phyloP scores from a whole-genome alignment of 2,797 vertebrate species.

The Pachyuromys duprasi region DNA sequence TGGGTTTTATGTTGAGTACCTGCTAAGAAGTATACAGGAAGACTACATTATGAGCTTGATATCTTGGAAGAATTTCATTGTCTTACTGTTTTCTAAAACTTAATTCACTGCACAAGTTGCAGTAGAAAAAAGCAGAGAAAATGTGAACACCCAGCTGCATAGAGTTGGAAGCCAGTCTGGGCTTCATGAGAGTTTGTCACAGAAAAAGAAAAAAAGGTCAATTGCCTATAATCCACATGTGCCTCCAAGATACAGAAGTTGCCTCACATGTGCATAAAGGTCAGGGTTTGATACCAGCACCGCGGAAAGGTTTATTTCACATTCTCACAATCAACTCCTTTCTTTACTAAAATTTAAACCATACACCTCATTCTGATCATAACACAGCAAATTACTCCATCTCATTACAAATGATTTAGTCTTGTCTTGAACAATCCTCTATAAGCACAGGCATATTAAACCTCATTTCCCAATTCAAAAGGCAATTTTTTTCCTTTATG shows the following conservation, averaged over 20 bases:
- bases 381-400: background rate
- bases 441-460: background rate
- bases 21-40: background rate
- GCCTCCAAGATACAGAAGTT: background rate
- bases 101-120: background rate
- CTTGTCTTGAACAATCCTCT: background rate
- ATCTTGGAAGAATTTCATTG: background rate
- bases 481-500: background rate
- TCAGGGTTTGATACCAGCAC: background rate
- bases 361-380: background rate
- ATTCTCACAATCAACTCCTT: background rate
- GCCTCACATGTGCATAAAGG: background rate
- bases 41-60: background rate
- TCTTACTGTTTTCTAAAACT: slow-evolving; percentile 1
- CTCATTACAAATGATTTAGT: background rate
- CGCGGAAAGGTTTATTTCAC: background rate
- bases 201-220: background rate
- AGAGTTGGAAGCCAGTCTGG: background rate
- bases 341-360: background rate
- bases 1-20: background rate
- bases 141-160: background rate
- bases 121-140: background rate
- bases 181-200: background rate
- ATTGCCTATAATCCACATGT: background rate
- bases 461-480: background rate